Evolutionary conservation across 2,888 invertebrate species (phyloP).

Genomic region (Sturmia bella): DNA sequence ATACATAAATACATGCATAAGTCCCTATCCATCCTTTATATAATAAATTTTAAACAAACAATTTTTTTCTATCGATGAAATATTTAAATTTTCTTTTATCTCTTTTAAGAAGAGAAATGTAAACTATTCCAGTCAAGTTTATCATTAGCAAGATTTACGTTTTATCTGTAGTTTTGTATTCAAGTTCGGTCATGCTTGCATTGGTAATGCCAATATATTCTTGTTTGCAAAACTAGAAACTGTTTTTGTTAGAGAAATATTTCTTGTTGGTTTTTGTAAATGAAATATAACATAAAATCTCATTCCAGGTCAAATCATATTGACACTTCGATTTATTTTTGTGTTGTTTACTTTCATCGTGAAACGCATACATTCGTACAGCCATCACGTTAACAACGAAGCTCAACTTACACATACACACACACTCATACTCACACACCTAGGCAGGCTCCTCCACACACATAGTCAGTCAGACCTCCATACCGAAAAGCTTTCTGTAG

Average conservation of each 20-base stretch:
- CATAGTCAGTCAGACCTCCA: no score
- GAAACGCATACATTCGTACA: slow-evolving; percentile 39
- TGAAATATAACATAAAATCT: slow-evolving; percentile 62
- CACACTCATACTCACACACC: slow-evolving; percentile 2
- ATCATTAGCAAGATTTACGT: slow-evolving; percentile 29
- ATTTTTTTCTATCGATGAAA: not conserved
- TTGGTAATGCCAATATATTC: slow-evolving; percentile 3
- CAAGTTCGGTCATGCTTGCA: slow-evolving; percentile 52
- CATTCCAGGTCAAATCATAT: slow-evolving; percentile 70
- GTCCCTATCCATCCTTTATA: not conserved
- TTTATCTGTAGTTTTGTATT: slow-evolving; percentile 18
- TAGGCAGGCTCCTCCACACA: no score
- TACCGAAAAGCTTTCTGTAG: no score
- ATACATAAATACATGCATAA: no score
- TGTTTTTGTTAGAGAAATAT: slow-evolving; percentile 7
- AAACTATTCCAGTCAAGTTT: slow-evolving; percentile 24
- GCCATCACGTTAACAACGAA: slow-evolving; percentile 16
- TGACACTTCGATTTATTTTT: slow-evolving; percentile 70
- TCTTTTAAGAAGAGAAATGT: not conserved
- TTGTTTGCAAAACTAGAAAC: slow-evolving; percentile 16
- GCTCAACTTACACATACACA: slow-evolving; percentile 6
- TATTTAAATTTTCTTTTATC: slow-evolving; percentile 15
- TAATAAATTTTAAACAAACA: slow-evolving; percentile 8
- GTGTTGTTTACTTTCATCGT: slow-evolving; percentile 62
- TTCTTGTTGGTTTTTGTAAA: slow-evolving; percentile 40